Evolutionary conservation across 2,113 vertebrate genomes (phyloP), one percentile per base, ranked within the genome.

Genomic region (Tricholaema leucomelas): DNA sequence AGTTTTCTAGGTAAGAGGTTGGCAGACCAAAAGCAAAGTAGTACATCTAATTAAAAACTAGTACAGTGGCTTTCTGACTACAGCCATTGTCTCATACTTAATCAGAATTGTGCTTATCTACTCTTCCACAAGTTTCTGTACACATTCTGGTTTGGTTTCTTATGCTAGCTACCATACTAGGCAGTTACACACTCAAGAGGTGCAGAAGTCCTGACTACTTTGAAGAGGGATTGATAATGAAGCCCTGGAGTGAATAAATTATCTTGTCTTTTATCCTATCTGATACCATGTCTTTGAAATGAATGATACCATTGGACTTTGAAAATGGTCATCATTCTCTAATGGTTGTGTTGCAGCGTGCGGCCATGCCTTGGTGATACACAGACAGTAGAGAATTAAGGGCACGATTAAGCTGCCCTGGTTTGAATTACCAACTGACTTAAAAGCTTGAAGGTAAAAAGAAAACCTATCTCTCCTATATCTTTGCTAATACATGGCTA

Each of bases 261-360:
- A 95, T 77, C 64, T 52, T 19, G 17, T 85, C 91, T 88, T 96
- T 91, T 91, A 20, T 95, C 69, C 54, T 60, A 40, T 77, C 73
- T 85, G 76, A 46, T 25, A 52, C 48, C 25, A 21, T 69, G 72
- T 81, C 59, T n/a, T n/a, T n/a, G n/a, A n/a, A n/a, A n/a, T n/a
- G n/a, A n/a, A n/a, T n/a, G n/a, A n/a, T n/a, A n/a, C n/a, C n/a
- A n/a, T 92, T 89, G 81, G 87, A 55, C 91, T 94, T 94, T 73
- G 91, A 87, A 90, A 95, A 79, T 21, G 85, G 56, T 76, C 88
- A 85, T 96, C 70, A 42, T 71, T 96, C 94, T 92, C 96, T 94
- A 81, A 94, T 85, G 79, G 65, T 28, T 88, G 87, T 75, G 79
- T 88, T 91, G 46, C 44, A 58, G 25, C 70, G 31, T 69, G 91